Conservation (phyloP, 2,113 vertebrate genomes). For the Heloderma charlesbogerti region DNA sequence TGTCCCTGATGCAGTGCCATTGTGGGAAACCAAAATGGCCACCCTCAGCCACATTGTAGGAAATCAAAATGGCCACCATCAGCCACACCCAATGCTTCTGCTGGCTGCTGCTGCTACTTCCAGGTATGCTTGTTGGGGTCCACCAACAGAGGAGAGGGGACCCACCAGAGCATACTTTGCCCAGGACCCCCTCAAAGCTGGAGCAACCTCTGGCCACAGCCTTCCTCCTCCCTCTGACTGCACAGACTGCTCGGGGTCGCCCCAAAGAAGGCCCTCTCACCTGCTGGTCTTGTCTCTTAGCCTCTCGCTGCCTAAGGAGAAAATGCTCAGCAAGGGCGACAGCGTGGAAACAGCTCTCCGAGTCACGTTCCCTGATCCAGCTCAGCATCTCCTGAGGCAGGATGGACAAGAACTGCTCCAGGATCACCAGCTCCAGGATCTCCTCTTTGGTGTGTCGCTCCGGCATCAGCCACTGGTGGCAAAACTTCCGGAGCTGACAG, state of each 20-base stretch:
- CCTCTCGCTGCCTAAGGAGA: constrained; percentile 1
- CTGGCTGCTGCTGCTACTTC: no score
- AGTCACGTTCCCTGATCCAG: constrained; percentile 3
- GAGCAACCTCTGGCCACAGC: no score
- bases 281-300: not conserved
- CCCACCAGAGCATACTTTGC: not conserved
- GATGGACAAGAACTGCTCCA: constrained; percentile 28
- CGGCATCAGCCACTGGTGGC: constrained; percentile 14
- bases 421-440: constrained; percentile 29
- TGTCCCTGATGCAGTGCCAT: no score
- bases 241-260: no score
- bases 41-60: no score
- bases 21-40: no score
- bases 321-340: constrained; percentile 4
- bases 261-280: not conserved
- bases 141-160: no score
- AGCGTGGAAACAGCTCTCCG: not conserved
- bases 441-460: constrained; percentile 18
- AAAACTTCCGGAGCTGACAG: constrained; percentile 21
- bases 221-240: not conserved
- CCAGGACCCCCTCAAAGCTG: not conserved
- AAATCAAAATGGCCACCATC: no score
- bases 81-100: no score
- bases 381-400: constrained; percentile 7
- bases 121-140: no score